These are phyloP conservation scores for Actenoides lindsayi DNA, from an alignment of 2,113 vertebrate genomes.

Conservation along the genomic window DNA sequence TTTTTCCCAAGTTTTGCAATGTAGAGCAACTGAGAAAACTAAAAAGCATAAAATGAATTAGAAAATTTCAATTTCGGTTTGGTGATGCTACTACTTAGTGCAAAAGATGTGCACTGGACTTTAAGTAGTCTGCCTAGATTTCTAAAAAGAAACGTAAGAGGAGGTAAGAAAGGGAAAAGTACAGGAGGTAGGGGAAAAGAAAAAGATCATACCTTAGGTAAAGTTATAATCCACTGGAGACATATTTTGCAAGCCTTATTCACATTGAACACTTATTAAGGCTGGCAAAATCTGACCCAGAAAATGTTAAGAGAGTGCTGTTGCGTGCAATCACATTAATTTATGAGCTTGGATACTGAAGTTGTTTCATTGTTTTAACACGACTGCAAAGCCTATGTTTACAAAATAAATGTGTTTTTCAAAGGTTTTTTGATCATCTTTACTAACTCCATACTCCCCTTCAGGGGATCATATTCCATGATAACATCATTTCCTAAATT, in stretches of 20 bases:
- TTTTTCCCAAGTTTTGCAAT: background rate
- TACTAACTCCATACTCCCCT: background rate
- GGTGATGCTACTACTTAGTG: accelerated
- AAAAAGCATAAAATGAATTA: background rate
- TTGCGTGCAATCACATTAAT: background rate
- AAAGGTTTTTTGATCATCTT: background rate
- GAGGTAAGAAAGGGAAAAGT: background rate
- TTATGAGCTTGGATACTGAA: background rate
- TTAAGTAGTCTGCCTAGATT: background rate
- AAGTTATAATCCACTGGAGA: background rate
- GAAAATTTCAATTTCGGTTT: background rate
- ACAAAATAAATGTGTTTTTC: background rate
- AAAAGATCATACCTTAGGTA: background rate
- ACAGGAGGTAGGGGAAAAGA: background rate
- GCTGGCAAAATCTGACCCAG: background rate
- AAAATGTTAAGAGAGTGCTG: background rate
- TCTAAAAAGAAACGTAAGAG: background rate
- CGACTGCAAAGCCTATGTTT: background rate
- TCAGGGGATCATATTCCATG: background rate
- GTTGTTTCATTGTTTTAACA: background rate
- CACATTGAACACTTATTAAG: background rate
- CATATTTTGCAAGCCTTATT: background rate
- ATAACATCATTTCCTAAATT: background rate
- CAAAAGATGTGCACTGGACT: background rate
- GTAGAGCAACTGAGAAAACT: background rate